Evolutionary conservation across 2,888 invertebrate genomes (phyloP).

Genomic region (Yponomeuta plumbellus): DNA sequence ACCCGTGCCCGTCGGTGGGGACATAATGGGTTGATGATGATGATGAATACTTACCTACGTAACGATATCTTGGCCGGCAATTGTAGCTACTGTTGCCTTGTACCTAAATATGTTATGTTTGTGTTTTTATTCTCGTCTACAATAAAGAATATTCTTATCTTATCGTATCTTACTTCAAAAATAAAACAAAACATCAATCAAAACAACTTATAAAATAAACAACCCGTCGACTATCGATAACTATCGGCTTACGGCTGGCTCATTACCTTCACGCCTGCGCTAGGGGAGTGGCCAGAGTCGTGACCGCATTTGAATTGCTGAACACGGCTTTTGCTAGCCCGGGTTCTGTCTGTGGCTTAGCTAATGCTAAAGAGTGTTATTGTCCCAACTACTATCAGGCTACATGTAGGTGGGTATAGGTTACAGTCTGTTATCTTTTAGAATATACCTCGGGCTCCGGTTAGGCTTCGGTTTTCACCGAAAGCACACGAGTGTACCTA

Average conservation of each 20-base stretch:
- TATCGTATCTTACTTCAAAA: no score
- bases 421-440: neutral
- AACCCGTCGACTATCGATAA: neutral
- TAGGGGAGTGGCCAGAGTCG: conserved; percentile 27
- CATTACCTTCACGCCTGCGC: conserved; percentile 29
- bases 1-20: no score
- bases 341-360: conserved; percentile 17
- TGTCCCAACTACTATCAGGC: neutral
- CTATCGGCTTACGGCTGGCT: conserved; percentile 17
- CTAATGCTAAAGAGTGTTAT: neutral
- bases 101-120: no score
- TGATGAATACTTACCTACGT: no score
- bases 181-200: neutral
- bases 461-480: no score
- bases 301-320: conserved; percentile 37
- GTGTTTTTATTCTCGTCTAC: no score
- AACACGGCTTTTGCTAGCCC: conserved; percentile 20
- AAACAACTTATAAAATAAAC: neutral
- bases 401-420: neutral
- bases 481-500: no score
- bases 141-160: no score
- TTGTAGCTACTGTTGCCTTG: no score
- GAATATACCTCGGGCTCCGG: no score
- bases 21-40: no score
- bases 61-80: no score